Conservation (phyloP, 1,140 invertebrate species). For the Carposina sasakii region DNA sequence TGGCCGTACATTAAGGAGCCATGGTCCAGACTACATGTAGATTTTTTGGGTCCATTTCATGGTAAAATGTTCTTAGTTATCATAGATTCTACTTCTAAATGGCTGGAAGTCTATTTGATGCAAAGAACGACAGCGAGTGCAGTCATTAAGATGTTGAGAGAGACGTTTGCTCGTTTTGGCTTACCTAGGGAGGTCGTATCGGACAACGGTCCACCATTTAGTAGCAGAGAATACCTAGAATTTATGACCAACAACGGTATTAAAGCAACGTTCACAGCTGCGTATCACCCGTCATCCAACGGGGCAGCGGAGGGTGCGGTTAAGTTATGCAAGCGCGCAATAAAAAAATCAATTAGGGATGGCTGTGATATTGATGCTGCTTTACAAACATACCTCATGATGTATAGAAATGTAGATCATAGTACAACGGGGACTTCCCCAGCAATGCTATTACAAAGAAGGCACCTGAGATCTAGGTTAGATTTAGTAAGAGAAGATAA, state of each 20-base stretch:
- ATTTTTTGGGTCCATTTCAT: slow-evolving; percentile 11
- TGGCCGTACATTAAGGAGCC: neutral
- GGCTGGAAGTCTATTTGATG: slow-evolving; percentile 14
- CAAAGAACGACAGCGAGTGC: slow-evolving; percentile 8
- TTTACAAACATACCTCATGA: slow-evolving; percentile 18
- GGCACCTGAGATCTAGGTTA: neutral
- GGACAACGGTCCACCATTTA: slow-evolving; percentile 48
- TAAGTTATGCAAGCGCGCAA: slow-evolving; percentile 13
- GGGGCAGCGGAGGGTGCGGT: slow-evolving; percentile 13
- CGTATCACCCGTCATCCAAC: slow-evolving; percentile 18
- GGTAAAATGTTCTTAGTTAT: slow-evolving; percentile 7
- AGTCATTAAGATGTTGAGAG: slow-evolving; percentile 26
- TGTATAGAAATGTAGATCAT: slow-evolving; percentile 18
- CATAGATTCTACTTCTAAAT: slow-evolving; percentile 15
- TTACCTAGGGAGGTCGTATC: slow-evolving; percentile 38
- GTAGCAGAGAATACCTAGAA: slow-evolving; percentile 5
- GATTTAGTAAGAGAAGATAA: neutral
- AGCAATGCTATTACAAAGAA: slow-evolving; percentile 11
- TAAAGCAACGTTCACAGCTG: slow-evolving; percentile 2
- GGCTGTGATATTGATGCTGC: slow-evolving; percentile 12
- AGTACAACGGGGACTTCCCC: slow-evolving; percentile 12
- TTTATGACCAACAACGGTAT: slow-evolving; percentile 14
- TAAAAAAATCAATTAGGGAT: slow-evolving; percentile 18
- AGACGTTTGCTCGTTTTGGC: slow-evolving; percentile 32
- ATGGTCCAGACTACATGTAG: neutral